Evolutionary conservation across 92 coral and sea anemone genomes (phyloP).

Genomic region (Zoanthus solanderi): DNA sequence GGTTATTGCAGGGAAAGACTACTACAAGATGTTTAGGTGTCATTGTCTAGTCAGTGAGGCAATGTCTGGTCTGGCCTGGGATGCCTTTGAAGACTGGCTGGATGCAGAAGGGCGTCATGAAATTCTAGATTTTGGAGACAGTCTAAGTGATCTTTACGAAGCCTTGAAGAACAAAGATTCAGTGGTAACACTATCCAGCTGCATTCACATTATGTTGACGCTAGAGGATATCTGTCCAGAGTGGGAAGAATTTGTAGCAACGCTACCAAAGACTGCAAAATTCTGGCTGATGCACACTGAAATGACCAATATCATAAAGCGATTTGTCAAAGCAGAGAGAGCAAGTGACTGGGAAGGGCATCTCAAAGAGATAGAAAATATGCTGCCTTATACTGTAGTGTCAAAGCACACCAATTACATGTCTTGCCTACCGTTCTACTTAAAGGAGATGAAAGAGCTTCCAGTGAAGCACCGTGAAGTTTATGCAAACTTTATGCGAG

Average conservation of each 20-base stretch:
- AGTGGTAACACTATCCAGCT: no score
- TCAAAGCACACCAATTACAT: constrained; percentile 7
- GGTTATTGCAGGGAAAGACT: no score
- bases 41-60: no score
- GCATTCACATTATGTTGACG: no score
- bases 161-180: no score
- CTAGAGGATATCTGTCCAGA: constrained; percentile 7
- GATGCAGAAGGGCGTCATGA: no score
- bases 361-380: not conserved
- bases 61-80: no score
- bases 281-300: not conserved
- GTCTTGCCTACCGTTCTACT: constrained; percentile 35
- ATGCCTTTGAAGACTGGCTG: no score
- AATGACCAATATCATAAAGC: not conserved
- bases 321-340: not conserved
- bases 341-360: not conserved
- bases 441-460: constrained; percentile 44
- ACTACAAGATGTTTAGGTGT: no score
- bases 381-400: not conserved
- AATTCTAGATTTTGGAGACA: no score
- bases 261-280: not conserved
- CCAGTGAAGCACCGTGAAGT: constrained; percentile 33
- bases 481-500: constrained; percentile 35
- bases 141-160: no score
- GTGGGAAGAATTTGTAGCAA: not conserved